Evolutionary conservation across 2,888 invertebrate genomes (phyloP).

Genomic region (Netelia virgata): DNA sequence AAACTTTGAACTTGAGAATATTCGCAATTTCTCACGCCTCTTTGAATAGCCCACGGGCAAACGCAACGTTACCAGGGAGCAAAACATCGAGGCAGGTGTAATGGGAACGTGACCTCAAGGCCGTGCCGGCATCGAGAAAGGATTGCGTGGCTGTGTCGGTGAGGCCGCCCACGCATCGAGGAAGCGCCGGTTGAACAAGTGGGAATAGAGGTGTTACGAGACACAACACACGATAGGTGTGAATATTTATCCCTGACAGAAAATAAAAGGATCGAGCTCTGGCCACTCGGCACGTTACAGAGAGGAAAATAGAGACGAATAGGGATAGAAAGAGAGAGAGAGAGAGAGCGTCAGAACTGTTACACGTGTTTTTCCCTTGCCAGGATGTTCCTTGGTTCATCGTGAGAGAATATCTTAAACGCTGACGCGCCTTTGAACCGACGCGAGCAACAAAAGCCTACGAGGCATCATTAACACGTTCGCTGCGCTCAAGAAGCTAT

Average conservation of each 20-base stretch:
- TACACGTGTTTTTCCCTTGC: background rate
- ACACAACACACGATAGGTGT: slow-evolving; percentile 63
- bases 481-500: slow-evolving; percentile 1
- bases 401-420: slow-evolving; percentile 41
- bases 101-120: slow-evolving; percentile 70
- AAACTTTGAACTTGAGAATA: slow-evolving; percentile 47
- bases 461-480: slow-evolving; percentile 38
- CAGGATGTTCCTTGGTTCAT: slow-evolving; percentile 22
- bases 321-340: no score
- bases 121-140: slow-evolving; percentile 55
- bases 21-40: slow-evolving; percentile 63
- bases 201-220: slow-evolving; percentile 55
- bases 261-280: slow-evolving; percentile 41
- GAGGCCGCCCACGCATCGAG: slow-evolving; percentile 67
- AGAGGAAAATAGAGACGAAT: no score
- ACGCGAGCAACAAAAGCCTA: slow-evolving; percentile 29
- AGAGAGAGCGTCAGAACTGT: background rate
- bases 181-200: slow-evolving; percentile 47
- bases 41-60: slow-evolving; percentile 48
- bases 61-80: slow-evolving; percentile 15
- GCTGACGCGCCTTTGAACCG: slow-evolving; percentile 7
- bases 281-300: slow-evolving; percentile 3
- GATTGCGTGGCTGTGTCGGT: slow-evolving; percentile 53
- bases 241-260: slow-evolving; percentile 52
- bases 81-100: slow-evolving; percentile 59